Evolutionary conservation across 2,113 vertebrate species (phyloP), one percentile per base, ranked within the genome.

Genomic region (Pardalotus punctatus): DNA sequence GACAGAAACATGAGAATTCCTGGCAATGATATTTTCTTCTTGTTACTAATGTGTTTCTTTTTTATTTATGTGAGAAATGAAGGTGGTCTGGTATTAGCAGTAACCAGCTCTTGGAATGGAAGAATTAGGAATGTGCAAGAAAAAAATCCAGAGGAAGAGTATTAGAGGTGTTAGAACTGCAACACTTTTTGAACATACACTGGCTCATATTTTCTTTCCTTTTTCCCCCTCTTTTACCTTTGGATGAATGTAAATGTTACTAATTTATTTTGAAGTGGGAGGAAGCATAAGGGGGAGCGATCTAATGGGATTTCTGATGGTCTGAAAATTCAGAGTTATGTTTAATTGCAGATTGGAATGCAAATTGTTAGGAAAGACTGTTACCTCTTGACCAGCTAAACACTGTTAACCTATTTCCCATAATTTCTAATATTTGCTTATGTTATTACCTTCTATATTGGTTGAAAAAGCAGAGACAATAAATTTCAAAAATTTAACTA

Each of bases 161-260:
- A 31, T 36, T 24, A 64, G 27, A 85, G 13, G 9, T 67, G 8
- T 50, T 47, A 45, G 57, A 80, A 78, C 8, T 64, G 29, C 29
- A 74, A 56, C 21, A 45, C 10, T 73, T 48, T 53, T 35, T 77
- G 36, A 74, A 33, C 21, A 54, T 28, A 50, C 9, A 45, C 5
- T 43, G 33, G 11, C 33, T 13, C 16, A 19, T 51, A 10, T 74
- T 67, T 85, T 71, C 36, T 58, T 74, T 57, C 36, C 21, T 73
- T 70, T 7, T 1, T 0, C 15, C 1, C 2, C 4, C 2, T 2
- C 24, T 65, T 87, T 81, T 57, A 36, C 56, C 12, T 85, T 74
- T 22, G 66, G 19, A 45, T 40, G 11, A 84, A 87, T 70, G 28
- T 31, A 80, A 74, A 58, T 58, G 33, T 40, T 33, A 62, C 21